Base-by-base conservation (phyloP, 2,888 invertebrate species). In the Xanthia icteritia region DNA sequence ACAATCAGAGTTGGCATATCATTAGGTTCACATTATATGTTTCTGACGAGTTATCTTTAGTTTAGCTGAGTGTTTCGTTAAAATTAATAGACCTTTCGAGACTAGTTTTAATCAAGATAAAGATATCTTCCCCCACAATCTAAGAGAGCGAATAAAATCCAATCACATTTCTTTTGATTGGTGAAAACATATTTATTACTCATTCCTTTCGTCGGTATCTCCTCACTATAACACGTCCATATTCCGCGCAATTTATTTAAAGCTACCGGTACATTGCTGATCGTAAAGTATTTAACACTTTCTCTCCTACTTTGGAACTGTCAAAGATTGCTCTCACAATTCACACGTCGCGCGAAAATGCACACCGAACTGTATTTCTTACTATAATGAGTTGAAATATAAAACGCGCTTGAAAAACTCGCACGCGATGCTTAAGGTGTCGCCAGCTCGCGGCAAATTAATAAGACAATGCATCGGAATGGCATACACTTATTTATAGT, bases 341-440 rank as follows among this genome's bases (percentile, higher is more conserved):
- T 90, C 86, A 85, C 84, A 88, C 86, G 87, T 76, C 67, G 74
- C 70, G 76, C 79, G 79, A 87, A 89, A 88, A 84, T 84, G 84
- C 76, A 78, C 65, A 58, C 60, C 75, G 66, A 69, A 75, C 84
- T 61, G 74, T 80, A 79, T 73, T 83, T 82, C 75, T 79, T 77
- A 77, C 81, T 85, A 88, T 91, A 90, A 92, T 90, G 90, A 92
- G 88, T 86, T 89, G 82, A 86, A 90, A 90, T 88, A 90, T 89
- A 89, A 88, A 88, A 85, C 77, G 73, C 73, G 68, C 75, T 83
- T 73, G 82, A 88, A 89, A 88, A 91, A 90, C 84, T 67, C 66
- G 84, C 91, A 91, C 89, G 91, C 90, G 86, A 92, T 87, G 81
- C 77, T 88, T 85, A 86, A 90, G 84, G 90, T 90, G 90, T 89